Base-by-base conservation (phyloP, 1,140 invertebrate genomes). In the Mesaphorura yosii region DNA sequence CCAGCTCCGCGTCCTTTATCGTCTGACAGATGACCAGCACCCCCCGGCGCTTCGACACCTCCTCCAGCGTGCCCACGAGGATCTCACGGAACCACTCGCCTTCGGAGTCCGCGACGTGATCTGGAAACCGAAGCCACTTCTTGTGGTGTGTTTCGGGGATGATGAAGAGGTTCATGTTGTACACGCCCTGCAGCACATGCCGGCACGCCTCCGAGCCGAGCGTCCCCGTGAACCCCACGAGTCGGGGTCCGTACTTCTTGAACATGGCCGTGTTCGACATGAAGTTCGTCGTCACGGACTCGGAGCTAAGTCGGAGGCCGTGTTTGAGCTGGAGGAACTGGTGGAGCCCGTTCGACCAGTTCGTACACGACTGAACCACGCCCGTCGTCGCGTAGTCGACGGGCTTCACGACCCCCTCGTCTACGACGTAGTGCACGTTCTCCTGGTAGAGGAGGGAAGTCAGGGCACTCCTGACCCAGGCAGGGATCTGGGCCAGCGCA, bases 181-280 rank as follows among this genome's bases (percentile, higher is more conserved):
- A 64, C 6, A 66, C 60, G 10, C 64, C 52, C 3, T 56, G 27
- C 2, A 70, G 23, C 12, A 68, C 53, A 15, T 66, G 53, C 38
- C 63, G 58, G 47, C 65, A 64, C 38, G 29, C 41, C 12, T 59
- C 53, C 0, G 65, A 64, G 1, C 69, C 69, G 2, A 71, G 51
- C 2, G 69, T 71, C 1, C 69, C 69, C 1, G 66, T 69, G 26
- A 70, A 49, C 6, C 70, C 70, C 41, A 64, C 66, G 7, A 72
- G 37, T 25, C 61, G 62, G 14, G 17, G 4, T 7, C 57, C 49
- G 48, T 70, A 72, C 14, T 56, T 29, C 45, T 65, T 69, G 6
- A 72, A 65, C 41, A 59, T 72, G 1, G 60, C 60, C 7, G 69
- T 65, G 54, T 72, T 72, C 0, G 70, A 72, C 27, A 69, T 60